phyloP scores from a whole-genome alignment of 2,888 invertebrate genomes.

The Caenorhabditis imperialis region DNA sequence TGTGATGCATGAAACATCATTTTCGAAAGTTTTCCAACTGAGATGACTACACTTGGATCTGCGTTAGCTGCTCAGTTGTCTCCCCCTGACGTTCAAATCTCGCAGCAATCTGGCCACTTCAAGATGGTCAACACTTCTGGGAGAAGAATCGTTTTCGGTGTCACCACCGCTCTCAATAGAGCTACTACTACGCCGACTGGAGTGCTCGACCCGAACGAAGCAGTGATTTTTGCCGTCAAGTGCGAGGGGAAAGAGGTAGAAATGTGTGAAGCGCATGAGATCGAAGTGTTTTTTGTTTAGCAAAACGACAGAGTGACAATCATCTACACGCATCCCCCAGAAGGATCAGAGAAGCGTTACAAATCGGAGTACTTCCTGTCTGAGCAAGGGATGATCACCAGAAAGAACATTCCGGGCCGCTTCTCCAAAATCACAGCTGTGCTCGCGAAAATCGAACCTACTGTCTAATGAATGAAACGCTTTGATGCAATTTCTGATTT shows the following conservation, averaged over 20 bases:
- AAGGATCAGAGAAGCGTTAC: slow-evolving; percentile 45
- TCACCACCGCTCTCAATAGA: slow-evolving; percentile 33
- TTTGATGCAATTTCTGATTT: not conserved
- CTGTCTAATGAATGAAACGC: not conserved
- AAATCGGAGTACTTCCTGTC: slow-evolving; percentile 35
- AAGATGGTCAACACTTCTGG: slow-evolving; percentile 37
- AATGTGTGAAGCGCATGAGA: not conserved
- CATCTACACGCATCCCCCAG: slow-evolving; percentile 40
- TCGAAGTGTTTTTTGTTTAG: slow-evolving; percentile 32
- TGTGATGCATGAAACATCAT: too few species aligned
- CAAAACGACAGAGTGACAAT: slow-evolving; percentile 36
- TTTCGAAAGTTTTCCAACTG: too few species aligned
- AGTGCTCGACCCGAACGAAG: slow-evolving; percentile 44
- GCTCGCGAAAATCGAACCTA: slow-evolving; percentile 28
- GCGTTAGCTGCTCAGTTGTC: slow-evolving; percentile 10
- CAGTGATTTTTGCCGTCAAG: slow-evolving; percentile 29
- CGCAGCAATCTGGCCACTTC: slow-evolving; percentile 24
- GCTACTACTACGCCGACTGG: slow-evolving; percentile 50
- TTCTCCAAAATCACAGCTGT: slow-evolving; percentile 38
- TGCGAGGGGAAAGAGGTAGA: slow-evolving; percentile 43
- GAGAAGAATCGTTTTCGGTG: slow-evolving; percentile 33
- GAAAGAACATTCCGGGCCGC: slow-evolving; percentile 35
- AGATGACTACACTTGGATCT: slow-evolving; percentile 22
- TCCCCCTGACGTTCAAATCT: slow-evolving; percentile 10
- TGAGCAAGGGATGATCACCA: slow-evolving; percentile 18